phyloP scores from a whole-genome alignment of 2,888 invertebrate species.

The Epinotia ramella region DNA sequence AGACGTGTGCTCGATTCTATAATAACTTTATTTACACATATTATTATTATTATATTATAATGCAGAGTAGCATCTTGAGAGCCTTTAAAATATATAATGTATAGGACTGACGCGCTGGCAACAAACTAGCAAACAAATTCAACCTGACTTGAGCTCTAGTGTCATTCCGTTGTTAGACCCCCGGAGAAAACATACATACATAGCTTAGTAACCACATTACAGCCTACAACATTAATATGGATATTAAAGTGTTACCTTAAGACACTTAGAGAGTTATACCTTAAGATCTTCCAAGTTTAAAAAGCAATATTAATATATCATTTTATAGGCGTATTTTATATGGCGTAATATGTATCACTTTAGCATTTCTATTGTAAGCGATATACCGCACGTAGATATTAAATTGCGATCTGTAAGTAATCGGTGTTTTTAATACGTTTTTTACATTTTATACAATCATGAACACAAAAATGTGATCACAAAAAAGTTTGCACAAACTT shows the following conservation, averaged over 20 bases:
- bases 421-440: slow-evolving; percentile 38
- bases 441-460: slow-evolving; percentile 32
- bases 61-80: slow-evolving; percentile 78
- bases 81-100: slow-evolving; percentile 70
- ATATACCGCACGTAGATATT: slow-evolving; percentile 20
- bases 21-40: slow-evolving; percentile 83
- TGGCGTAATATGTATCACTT: slow-evolving; percentile 48
- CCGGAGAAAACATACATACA: slow-evolving; percentile 17
- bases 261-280: slow-evolving; percentile 20
- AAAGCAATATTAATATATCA: slow-evolving; percentile 79
- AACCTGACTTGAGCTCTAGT: slow-evolving; percentile 26
- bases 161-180: slow-evolving; percentile 61
- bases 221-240: background rate
- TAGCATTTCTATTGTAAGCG: slow-evolving; percentile 51
- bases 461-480: slow-evolving; percentile 7
- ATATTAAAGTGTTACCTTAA: background rate
- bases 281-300: slow-evolving; percentile 66
- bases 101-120: slow-evolving; percentile 69
- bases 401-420: slow-evolving; percentile 24
- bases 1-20: slow-evolving; percentile 75
- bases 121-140: slow-evolving; percentile 54
- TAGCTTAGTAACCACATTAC: slow-evolving; percentile 4
- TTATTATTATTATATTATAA: slow-evolving; percentile 76
- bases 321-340: slow-evolving; percentile 61
- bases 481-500: background rate